phyloP scores from a whole-genome alignment of 2,888 invertebrate species.

The Apodemia zela region DNA sequence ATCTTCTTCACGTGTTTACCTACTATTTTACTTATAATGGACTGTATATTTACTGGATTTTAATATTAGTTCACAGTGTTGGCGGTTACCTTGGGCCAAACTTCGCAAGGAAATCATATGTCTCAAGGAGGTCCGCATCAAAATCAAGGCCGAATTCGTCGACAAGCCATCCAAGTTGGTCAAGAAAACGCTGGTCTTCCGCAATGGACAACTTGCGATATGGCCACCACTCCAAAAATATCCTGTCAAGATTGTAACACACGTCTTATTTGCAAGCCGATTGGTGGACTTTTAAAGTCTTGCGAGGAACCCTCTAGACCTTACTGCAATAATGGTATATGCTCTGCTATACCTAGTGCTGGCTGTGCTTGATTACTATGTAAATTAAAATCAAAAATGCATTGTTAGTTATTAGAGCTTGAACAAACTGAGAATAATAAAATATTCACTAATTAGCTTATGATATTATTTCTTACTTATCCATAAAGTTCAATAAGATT shows the following conservation, averaged over 20 bases:
- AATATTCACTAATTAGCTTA: too few relatives aligned
- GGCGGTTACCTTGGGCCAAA: conserved; percentile 22
- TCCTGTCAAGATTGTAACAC: conserved; percentile 30
- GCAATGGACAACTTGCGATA: conserved; percentile 28
- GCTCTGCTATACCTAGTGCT: conserved; percentile 44
- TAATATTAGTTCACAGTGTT: conserved; percentile 25
- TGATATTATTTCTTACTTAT: too few relatives aligned
- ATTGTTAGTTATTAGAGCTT: background rate
- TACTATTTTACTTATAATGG: too few relatives aligned
- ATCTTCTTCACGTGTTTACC: too few relatives aligned
- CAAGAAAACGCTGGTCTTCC: conserved; percentile 21
- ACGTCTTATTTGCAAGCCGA: conserved; percentile 40
- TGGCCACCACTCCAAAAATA: conserved; percentile 21
- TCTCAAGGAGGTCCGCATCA: conserved; percentile 27
- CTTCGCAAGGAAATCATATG: conserved; percentile 32
- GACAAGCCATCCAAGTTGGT: conserved; percentile 27
- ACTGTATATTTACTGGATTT: background rate
- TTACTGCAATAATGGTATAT: conserved; percentile 53
- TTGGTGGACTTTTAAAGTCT: conserved; percentile 45
- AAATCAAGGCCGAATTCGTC: conserved; percentile 34
- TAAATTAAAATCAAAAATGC: background rate
- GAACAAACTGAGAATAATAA: too few relatives aligned
- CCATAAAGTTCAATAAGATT: too few relatives aligned
- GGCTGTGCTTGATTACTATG: conserved; percentile 36
- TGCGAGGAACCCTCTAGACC: conserved; percentile 45